Percentiles rank a stretch among this genome's conserved stretches.
phyloP scores from a whole-genome alignment of 2,888 invertebrate genomes.

The Epinotia brunnichana region DNA sequence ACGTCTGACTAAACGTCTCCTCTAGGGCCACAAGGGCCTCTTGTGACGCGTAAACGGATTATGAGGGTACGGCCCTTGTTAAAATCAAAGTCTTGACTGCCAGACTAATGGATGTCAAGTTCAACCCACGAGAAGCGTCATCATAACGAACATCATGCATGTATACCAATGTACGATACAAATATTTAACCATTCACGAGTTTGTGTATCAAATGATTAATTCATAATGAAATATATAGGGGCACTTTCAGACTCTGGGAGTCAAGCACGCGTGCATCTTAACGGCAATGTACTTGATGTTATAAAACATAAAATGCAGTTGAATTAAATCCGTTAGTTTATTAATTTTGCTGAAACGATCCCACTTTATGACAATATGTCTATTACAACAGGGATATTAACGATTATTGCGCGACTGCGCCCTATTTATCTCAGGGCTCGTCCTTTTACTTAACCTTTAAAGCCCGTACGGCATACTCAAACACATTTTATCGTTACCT shows the following conservation, averaged over 20 bases:
- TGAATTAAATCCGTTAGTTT: neutral
- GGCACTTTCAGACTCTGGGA: neutral
- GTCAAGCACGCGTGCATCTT: neutral
- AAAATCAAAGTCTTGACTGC: conserved; percentile 75
- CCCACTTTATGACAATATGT: conserved; percentile 1
- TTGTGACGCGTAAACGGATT: conserved; percentile 73
- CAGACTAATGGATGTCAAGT: conserved; percentile 67
- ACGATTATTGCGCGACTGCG: conserved; percentile 19
- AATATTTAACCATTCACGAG: neutral
- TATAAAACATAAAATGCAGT: neutral
- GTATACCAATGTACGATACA: neutral
- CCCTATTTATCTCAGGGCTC: conserved; percentile 20
- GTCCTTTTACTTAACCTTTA: conserved; percentile 35
- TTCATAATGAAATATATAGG: too few species aligned
- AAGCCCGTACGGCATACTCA: conserved; percentile 12
- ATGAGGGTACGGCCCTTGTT: conserved; percentile 71
- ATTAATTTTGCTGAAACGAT: neutral
- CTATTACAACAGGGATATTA: conserved; percentile 22
- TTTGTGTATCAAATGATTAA: neutral
- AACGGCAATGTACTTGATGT: neutral
- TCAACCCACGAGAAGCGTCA: conserved; percentile 42
- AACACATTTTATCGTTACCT: conserved; percentile 33
- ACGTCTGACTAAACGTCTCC: conserved; percentile 67
- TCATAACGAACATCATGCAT: neutral
- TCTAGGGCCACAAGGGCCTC: conserved; percentile 62